A percentile compares a stretch with the other conserved stretches of the same genome.
These are phyloP conservation scores for Panzeria rudis DNA, from an alignment of 2,888 invertebrate genomes.

Conservation along the genomic window DNA sequence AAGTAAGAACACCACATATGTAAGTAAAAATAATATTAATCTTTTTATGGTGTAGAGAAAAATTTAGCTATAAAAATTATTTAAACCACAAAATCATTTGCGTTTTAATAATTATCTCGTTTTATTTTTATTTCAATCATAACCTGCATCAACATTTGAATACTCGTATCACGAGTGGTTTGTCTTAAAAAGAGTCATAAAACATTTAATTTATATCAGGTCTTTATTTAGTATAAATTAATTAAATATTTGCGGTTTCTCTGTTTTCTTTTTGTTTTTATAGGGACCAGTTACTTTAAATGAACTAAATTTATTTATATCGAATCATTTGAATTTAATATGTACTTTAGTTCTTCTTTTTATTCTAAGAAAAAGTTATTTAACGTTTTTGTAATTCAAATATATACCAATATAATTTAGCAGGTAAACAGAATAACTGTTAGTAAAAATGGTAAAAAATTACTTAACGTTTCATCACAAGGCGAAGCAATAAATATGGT, in stretches of 20 bases:
- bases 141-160: conserved; percentile 29
- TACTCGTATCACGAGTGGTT: conserved; percentile 8
- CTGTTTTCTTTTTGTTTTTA: background rate
- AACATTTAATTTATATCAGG: background rate
- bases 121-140: background rate
- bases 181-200: background rate
- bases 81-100: conserved; percentile 26
- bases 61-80: background rate
- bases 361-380: no score
- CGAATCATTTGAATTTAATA: background rate
- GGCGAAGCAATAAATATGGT: no score
- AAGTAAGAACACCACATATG: no score
- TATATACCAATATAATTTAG: no score
- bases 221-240: background rate
- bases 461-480: no score
- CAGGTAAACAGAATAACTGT: no score
- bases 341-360: no score
- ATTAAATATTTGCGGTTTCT: conserved; percentile 2
- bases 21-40: background rate
- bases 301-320: background rate
- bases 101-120: conserved; percentile 9
- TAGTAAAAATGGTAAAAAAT: no score
- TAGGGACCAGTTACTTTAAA: background rate
- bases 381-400: no score
- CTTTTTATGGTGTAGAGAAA: background rate